Percentiles rank a stretch among this genome's conserved stretches.
Conservation (phyloP, 1,140 invertebrate genomes). For the Pseudoatta argentina region DNA sequence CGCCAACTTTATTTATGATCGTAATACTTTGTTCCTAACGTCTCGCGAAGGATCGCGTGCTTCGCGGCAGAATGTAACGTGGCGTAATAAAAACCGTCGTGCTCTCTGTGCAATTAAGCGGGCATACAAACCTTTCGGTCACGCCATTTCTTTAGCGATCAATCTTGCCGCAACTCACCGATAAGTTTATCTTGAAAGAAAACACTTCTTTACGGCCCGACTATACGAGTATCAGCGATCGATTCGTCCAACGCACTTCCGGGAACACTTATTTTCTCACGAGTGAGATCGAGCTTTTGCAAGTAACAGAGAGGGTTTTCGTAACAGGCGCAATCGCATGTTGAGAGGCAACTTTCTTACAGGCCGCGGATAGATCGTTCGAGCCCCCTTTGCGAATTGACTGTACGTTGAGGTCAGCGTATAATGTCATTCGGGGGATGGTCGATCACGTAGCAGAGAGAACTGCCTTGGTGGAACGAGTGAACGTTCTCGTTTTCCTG, state of each 20-base stretch:
- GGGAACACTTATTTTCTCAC: constrained; percentile 15
- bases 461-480: constrained; percentile 64
- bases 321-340: constrained; percentile 28
- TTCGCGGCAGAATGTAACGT: constrained; percentile 63
- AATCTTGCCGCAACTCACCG: constrained; percentile 65
- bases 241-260: constrained; percentile 23
- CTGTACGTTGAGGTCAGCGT: constrained; percentile 40
- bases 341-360: constrained; percentile 20
- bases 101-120: constrained; percentile 70
- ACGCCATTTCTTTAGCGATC: constrained; percentile 70
- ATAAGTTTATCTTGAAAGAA: constrained; percentile 56
- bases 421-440: constrained; percentile 71
- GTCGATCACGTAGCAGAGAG: constrained; percentile 71
- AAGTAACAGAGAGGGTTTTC: not conserved
- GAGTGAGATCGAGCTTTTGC: constrained; percentile 30
- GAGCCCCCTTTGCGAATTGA: constrained; percentile 33
- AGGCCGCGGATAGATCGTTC: constrained; percentile 16
- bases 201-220: constrained; percentile 55
- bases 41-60: constrained; percentile 68
- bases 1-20: constrained; percentile 54
- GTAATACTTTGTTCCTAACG: constrained; percentile 64
- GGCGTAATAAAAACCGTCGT: constrained; percentile 66
- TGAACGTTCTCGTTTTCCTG: constrained; percentile 24
- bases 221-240: not conserved
- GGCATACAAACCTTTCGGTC: constrained; percentile 70